Evolutionary conservation across 1,140 invertebrate genomes (phyloP).

Genomic region (Mamestra configurata): DNA sequence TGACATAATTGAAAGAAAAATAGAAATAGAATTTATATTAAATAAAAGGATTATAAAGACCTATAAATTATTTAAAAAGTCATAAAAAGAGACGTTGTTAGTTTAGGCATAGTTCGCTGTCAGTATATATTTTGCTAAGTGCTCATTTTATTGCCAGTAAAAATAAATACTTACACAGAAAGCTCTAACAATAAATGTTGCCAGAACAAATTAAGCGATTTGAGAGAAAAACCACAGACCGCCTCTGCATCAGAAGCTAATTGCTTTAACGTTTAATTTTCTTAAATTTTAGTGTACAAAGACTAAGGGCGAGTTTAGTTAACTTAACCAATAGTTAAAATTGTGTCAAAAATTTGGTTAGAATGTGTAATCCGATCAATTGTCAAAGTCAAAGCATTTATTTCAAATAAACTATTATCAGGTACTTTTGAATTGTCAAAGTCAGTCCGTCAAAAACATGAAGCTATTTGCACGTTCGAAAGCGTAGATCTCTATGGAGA

Average conservation of each 20-base stretch:
- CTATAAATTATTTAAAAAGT: not conserved
- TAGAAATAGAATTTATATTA: not conserved
- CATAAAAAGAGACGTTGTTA: not conserved
- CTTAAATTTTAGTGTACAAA: not conserved
- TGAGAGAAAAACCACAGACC: conserved; percentile 33
- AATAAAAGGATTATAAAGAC: not conserved
- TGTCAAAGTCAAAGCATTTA: no score
- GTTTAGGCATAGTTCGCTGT: not conserved
- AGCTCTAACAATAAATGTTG: conserved; percentile 5
- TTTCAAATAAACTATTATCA: no score
- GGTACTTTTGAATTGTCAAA: no score
- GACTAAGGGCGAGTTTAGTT: no score
- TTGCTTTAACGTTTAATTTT: conserved; percentile 15
- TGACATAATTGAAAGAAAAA: conserved; percentile 4
- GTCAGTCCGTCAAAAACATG: no score
- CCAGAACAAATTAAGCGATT: conserved; percentile 20
- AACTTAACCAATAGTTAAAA: no score
- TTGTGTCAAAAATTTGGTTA: no score
- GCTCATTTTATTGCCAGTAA: conserved; percentile 26
- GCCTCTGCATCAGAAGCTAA: conserved; percentile 18
- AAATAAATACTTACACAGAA: conserved; percentile 7
- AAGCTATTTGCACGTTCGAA: no score
- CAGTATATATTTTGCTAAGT: conserved; percentile 12
- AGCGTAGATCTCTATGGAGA: no score
- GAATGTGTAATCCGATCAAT: no score